Conservation (phyloP, 1,140 invertebrate species). For the Pogonomyrmex barbatus region DNA sequence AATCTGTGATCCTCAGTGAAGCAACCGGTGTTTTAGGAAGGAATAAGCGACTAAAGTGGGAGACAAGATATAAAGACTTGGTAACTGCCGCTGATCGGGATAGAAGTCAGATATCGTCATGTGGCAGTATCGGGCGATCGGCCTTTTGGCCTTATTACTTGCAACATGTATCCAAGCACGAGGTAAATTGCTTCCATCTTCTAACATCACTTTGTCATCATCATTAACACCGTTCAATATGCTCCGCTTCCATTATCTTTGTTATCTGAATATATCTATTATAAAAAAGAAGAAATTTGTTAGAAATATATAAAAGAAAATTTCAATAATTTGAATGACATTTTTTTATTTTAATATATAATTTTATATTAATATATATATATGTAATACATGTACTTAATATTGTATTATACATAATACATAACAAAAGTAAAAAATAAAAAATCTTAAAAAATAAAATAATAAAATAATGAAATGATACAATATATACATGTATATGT, state of each 20-base stretch:
- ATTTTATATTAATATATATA: background rate
- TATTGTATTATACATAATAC: background rate
- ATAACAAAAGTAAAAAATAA: background rate
- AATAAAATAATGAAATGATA: background rate
- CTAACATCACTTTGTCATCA: background rate
- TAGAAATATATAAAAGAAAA: background rate
- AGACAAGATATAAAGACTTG: slow-evolving; percentile 73
- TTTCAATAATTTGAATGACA: background rate
- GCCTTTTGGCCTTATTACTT: slow-evolving; percentile 67
- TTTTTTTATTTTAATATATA: background rate
- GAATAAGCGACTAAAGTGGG: slow-evolving; percentile 63
- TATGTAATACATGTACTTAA: background rate
- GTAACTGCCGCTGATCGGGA: slow-evolving; percentile 23
- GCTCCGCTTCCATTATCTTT: background rate
- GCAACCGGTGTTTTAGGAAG: slow-evolving; percentile 66
- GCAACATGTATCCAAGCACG: slow-evolving; percentile 62
- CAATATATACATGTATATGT: background rate
- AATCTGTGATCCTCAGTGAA: slow-evolving; percentile 46
- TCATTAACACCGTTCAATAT: background rate
- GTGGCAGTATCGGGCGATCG: slow-evolving; percentile 68
- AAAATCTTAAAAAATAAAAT: background rate
- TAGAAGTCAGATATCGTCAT: slow-evolving; percentile 66
- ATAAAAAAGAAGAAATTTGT: background rate
- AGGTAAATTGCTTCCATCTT: slow-evolving; percentile 66
- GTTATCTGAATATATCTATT: background rate